These are phyloP conservation scores for Punctoribates punctum DNA, from an alignment of 2,888 invertebrate genomes.

Conservation along the genomic window DNA sequence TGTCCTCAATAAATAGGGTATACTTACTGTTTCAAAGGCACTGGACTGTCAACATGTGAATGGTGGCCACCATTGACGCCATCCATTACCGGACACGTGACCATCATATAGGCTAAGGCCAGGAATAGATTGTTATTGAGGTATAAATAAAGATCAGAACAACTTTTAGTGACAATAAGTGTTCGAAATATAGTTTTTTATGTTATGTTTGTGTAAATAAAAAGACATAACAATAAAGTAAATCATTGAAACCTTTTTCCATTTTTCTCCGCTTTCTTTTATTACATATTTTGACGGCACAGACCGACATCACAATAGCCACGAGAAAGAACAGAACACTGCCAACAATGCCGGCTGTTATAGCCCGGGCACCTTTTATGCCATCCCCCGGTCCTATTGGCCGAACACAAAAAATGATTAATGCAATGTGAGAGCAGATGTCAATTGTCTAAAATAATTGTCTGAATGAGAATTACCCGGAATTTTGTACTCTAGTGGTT, in stretches of 20 bases:
- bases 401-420: background rate
- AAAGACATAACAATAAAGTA: slow-evolving; percentile 27
- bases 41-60: slow-evolving; percentile 72
- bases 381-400: slow-evolving; percentile 34
- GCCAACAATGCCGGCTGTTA: slow-evolving; percentile 92
- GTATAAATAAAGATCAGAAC: background rate
- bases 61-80: slow-evolving; percentile 73
- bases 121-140: slow-evolving; percentile 8
- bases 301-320: slow-evolving; percentile 92
- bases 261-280: slow-evolving; percentile 94
- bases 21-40: slow-evolving; percentile 96
- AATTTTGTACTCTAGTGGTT: slow-evolving; percentile 80
- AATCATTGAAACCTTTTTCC: slow-evolving; percentile 73
- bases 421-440: background rate
- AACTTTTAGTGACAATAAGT: slow-evolving; percentile 11
- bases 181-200: background rate
- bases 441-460: background rate
- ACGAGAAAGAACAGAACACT: slow-evolving; percentile 96
- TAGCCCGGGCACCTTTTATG: slow-evolving; percentile 53
- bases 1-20: background rate
- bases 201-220: background rate
- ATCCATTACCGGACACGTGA: slow-evolving; percentile 92
- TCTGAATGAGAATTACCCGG: slow-evolving; percentile 56
- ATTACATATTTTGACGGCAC: slow-evolving; percentile 97
- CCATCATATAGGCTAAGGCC: slow-evolving; percentile 95